Conservation (phyloP, 2,797 vertebrate species). For the Phrynocephalus vlangalii region DNA sequence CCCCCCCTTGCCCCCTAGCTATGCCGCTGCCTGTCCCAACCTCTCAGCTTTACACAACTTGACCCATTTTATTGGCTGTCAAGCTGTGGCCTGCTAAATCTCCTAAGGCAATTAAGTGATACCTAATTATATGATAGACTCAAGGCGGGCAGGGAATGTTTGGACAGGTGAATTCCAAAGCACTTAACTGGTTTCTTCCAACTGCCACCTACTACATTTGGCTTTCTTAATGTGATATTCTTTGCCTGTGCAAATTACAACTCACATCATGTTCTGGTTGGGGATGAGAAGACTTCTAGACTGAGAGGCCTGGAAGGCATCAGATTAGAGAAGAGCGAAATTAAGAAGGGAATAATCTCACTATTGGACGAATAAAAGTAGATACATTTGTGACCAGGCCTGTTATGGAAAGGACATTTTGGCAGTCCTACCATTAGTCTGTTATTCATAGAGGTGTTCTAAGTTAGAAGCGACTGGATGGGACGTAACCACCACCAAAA, state of each 20-base stretch:
- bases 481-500: neutral
- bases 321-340: too few relatives aligned
- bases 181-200: neutral
- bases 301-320: too few relatives aligned
- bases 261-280: neutral
- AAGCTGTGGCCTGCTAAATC: slow-evolving; percentile 1
- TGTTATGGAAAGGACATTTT: too few relatives aligned
- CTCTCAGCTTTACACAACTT: neutral
- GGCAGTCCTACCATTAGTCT: too few relatives aligned
- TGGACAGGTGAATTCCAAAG: neutral
- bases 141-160: neutral
- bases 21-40: neutral
- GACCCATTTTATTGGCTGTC: neutral
- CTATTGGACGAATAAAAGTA: neutral
- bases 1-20: too few relatives aligned
- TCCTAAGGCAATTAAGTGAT: slow-evolving; percentile 10
- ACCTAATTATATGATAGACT: neutral
- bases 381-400: too few relatives aligned
- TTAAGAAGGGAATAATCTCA: neutral
- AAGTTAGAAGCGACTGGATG: too few relatives aligned
- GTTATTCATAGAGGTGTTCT: too few relatives aligned
- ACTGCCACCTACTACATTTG: too few relatives aligned
- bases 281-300: neutral
- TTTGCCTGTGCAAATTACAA: neutral
- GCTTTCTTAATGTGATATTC: too few relatives aligned